These are phyloP conservation scores for Nebria salina DNA, from an alignment of 2,888 invertebrate genomes.

Conservation along the genomic window DNA sequence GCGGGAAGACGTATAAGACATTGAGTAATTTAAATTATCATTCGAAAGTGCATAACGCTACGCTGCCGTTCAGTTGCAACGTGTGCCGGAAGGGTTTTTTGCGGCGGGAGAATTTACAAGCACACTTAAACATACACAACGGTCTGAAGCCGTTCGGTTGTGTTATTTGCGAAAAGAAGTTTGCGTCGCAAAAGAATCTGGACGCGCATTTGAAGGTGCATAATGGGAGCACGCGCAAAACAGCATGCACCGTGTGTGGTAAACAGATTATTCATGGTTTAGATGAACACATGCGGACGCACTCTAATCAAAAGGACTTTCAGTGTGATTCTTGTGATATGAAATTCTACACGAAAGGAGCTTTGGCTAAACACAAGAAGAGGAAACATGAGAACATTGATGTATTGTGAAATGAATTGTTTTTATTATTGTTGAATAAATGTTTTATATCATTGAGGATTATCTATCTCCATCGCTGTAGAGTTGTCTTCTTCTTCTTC, in stretches of 20 bases:
- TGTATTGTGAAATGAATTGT: conserved; percentile 14
- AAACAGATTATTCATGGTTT: conserved; percentile 57
- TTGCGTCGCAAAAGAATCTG: conserved; percentile 59
- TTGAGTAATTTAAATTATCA: conserved; percentile 61
- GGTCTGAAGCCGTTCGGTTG: conserved; percentile 59
- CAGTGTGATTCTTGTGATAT: conserved; percentile 57
- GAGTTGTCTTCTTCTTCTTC: conserved; percentile 11
- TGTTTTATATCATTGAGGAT: conserved; percentile 14
- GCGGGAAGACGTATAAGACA: conserved; percentile 60
- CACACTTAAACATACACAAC: conserved; percentile 59
- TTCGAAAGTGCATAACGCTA: conserved; percentile 57
- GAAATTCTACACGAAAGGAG: conserved; percentile 59
- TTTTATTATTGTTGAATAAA: conserved; percentile 26
- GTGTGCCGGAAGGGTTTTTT: conserved; percentile 60
- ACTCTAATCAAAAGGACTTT: conserved; percentile 59
- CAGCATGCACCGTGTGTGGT: conserved; percentile 58
- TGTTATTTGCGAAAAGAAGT: conserved; percentile 57
- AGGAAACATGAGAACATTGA: conserved; percentile 54
- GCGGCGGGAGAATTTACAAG: conserved; percentile 60
- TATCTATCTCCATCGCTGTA: conserved; percentile 41
- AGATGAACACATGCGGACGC: conserved; percentile 60
- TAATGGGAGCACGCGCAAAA: conserved; percentile 56
- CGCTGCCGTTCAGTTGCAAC: conserved; percentile 56
- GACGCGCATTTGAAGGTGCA: conserved; percentile 60
- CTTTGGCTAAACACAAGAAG: conserved; percentile 59